A percentile compares a stretch with the other conserved stretches of the same genome.
phyloP scores from a whole-genome alignment of 1,140 invertebrate genomes.

The Physella acuta region DNA sequence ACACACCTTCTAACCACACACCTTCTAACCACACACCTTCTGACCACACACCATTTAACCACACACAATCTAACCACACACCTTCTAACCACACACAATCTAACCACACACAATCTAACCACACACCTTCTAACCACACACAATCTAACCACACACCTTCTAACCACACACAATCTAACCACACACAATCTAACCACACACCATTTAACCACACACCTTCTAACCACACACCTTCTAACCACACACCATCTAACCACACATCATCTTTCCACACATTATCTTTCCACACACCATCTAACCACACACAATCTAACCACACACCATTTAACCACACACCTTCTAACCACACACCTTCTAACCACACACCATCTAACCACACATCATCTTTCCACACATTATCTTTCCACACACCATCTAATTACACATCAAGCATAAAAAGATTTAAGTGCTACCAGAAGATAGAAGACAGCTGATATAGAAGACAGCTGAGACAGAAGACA shows the following conservation, averaged over 20 bases:
- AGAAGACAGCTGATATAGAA: too few relatives aligned
- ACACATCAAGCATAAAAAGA: too few relatives aligned
- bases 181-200: neutral
- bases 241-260: neutral
- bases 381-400: too few relatives aligned
- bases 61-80: neutral
- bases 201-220: neutral
- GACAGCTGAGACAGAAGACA: too few relatives aligned
- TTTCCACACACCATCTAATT: too few relatives aligned
- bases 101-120: neutral
- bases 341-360: too few relatives aligned
- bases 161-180: neutral
- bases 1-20: neutral
- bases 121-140: neutral
- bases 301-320: neutral
- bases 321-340: too few relatives aligned
- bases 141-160: neutral
- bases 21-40: neutral
- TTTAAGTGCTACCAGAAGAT: too few relatives aligned
- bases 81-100: neutral
- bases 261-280: neutral
- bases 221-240: neutral
- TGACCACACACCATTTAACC: neutral
- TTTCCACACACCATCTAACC: neutral
- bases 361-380: too few relatives aligned